Percentiles rank a stretch among this genome's conserved stretches.
Conservation (phyloP, 2,113 vertebrate genomes). For the Tetrax tetrax region DNA sequence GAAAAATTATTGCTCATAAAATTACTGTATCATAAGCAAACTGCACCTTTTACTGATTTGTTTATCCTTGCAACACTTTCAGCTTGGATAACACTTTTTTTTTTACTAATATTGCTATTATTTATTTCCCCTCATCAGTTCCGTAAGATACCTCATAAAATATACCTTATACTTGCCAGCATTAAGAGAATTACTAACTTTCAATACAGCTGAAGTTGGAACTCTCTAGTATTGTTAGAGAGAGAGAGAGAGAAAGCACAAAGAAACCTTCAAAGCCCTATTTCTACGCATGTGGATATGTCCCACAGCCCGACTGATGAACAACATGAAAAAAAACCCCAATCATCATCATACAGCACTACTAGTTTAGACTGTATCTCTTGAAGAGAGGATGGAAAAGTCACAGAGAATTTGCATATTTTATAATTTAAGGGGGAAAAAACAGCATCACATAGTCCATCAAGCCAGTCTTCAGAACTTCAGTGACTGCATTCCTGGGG, state of each 20-base stretch:
- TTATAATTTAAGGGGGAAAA: neutral
- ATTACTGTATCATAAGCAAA: constrained; percentile 60
- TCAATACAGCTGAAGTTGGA: neutral
- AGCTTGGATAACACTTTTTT: constrained; percentile 3
- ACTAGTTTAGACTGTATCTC: neutral
- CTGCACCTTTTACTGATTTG: constrained; percentile 42
- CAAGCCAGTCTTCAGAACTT: neutral
- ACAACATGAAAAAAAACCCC: neutral
- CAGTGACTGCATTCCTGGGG: neutral
- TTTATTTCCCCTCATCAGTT: constrained; percentile 24
- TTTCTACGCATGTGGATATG: neutral
- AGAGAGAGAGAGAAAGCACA: neutral
- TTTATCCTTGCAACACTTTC: constrained; percentile 27
- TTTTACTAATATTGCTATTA: constrained; percentile 40
- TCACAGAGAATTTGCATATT: neutral
- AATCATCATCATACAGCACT: neutral
- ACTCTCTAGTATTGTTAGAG: neutral
- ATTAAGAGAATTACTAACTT: constrained; percentile 34
- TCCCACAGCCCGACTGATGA: neutral
- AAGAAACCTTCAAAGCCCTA: neutral
- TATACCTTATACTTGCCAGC: neutral
- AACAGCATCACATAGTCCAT: neutral
- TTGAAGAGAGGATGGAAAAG: neutral
- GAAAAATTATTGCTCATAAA: constrained; percentile 61
- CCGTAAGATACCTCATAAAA: constrained; percentile 21